Evolutionary conservation across 2,888 invertebrate genomes (phyloP).

Genomic region (Apoderus coryli): DNA sequence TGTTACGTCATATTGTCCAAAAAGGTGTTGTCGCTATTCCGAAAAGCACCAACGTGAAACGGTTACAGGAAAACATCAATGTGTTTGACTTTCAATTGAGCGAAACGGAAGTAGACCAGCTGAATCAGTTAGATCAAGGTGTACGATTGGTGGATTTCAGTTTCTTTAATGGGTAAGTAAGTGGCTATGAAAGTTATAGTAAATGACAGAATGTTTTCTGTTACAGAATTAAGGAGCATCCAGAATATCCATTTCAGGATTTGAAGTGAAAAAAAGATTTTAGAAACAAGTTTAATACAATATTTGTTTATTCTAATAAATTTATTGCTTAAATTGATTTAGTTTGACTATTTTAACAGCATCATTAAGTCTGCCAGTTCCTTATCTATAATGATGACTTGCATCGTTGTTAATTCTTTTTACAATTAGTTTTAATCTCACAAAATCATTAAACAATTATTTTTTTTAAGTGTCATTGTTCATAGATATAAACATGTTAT

Average conservation of each 20-base stretch:
- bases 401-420: too few relatives aligned
- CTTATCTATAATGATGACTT: too few relatives aligned
- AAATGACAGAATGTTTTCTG: slow-evolving; percentile 7
- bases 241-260: slow-evolving; percentile 22
- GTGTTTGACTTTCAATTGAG: slow-evolving; percentile 59
- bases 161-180: slow-evolving; percentile 47
- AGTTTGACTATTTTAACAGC: too few relatives aligned
- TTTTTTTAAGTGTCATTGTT: too few relatives aligned
- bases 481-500: too few relatives aligned
- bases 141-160: slow-evolving; percentile 57
- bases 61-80: slow-evolving; percentile 62
- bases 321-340: too few relatives aligned
- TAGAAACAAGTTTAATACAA: too few relatives aligned
- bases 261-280: slow-evolving; percentile 3
- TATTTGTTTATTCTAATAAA: too few relatives aligned
- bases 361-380: too few relatives aligned
- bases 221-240: slow-evolving; percentile 22
- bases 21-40: slow-evolving; percentile 64
- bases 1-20: slow-evolving; percentile 58
- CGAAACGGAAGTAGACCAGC: slow-evolving; percentile 42
- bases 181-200: background rate
- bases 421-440: too few relatives aligned
- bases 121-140: slow-evolving; percentile 50
- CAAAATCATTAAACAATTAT: too few relatives aligned
- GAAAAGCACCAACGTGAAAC: slow-evolving; percentile 60